phyloP scores from a whole-genome alignment of 2,113 vertebrate genomes.

The Cinclus cinclus region DNA sequence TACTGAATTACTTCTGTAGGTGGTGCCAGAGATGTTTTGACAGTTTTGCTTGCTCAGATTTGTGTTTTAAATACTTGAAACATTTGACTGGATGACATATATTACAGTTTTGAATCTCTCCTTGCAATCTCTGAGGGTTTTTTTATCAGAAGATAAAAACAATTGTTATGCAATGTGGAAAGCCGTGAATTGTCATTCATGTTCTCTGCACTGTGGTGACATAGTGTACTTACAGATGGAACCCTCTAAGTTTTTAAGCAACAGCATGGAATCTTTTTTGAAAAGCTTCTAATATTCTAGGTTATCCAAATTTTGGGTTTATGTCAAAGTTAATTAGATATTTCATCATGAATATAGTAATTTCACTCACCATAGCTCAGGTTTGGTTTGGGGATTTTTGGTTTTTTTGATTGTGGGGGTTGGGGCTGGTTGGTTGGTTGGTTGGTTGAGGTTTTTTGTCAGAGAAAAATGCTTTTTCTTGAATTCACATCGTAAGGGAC shows the following conservation, averaged over 20 bases:
- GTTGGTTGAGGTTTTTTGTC: background rate
- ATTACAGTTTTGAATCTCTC: background rate
- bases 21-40: conserved; percentile 54
- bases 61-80: background rate
- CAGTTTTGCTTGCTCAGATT: background rate
- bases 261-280: background rate
- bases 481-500: background rate
- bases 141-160: background rate
- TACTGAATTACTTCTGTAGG: conserved; percentile 32
- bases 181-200: background rate
- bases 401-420: background rate
- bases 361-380: background rate
- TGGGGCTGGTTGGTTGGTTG: background rate
- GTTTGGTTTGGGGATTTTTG: background rate
- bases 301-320: background rate
- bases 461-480: background rate
- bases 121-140: background rate
- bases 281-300: background rate
- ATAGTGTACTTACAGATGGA: background rate
- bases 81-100: background rate
- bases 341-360: background rate
- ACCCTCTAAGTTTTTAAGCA: background rate
- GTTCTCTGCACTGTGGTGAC: background rate
- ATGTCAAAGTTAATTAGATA: background rate
- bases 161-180: background rate